Base-by-base conservation (phyloP, 2,888 invertebrate genomes). In the Mythimna albipuncta region DNA sequence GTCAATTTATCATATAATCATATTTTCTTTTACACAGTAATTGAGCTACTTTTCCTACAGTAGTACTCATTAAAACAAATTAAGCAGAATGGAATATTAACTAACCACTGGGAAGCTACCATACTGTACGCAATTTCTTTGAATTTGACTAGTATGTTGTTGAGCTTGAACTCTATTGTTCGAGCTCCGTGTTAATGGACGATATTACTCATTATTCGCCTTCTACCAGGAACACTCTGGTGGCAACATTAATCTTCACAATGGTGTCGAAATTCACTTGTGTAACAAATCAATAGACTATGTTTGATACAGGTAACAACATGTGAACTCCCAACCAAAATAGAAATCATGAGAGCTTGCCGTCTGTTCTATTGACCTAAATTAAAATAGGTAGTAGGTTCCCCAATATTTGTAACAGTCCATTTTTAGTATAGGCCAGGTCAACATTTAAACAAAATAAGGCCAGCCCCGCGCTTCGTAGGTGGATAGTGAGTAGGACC, bases 81-180 rank as follows among this genome's bases (percentile, higher is more conserved):
- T 32, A 68, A 63, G 19, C 19, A 32, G 35, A 69, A 72, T 68
- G 62, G 63, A 72, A 73, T 67, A 69, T 67, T 72, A 35, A 59
- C 57, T 19, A 70, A 64, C 58, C 57, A 58, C 67, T 67, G 47
- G 50, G 68, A 66, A 69, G 26, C 10, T 69, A 59, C 21, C 50
- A 57, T 54, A 35, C 58, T 68, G 26, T 35, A 77, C 54, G 69
- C 54, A 61, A 58, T 80, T 72, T 64, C 69, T 81, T 62, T 64
- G 69, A 74, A 73, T 26, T 75, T 10, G 21, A 62, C 52, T 44
- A 58, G 67, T 68, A 71, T 16, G 47, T 47, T 55, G 35, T 67
- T 71, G 65, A 55, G 58, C 32, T 59, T 66, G 38, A 59, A 10
- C 10, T 32, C 64, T 67, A 82, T 85, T 84, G 85, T 85, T 77